Percentiles rank a stretch among this genome's conserved stretches.
These are phyloP conservation scores for Drosophila eugracilis DNA, from an alignment of 1,140 invertebrate species.

Conservation along the genomic window DNA sequence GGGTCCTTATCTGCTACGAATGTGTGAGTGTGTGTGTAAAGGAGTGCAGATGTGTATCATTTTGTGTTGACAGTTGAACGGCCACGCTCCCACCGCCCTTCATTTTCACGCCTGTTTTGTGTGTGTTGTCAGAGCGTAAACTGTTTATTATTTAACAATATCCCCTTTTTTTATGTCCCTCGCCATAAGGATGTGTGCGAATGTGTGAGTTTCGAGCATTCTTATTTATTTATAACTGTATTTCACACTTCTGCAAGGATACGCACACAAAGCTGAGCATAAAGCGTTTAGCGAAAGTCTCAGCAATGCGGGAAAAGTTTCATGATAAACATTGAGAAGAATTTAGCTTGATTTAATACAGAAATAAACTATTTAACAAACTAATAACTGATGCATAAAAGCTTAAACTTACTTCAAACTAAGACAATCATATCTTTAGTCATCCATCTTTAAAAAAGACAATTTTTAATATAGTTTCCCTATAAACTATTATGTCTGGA, in stretches of 20 bases:
- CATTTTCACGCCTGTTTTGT: conserved; percentile 69
- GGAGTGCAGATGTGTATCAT: conserved; percentile 67
- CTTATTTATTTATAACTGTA: conserved; percentile 77
- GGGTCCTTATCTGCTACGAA: conserved; percentile 28
- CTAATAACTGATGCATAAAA: too few relatives aligned
- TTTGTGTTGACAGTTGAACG: conserved; percentile 49
- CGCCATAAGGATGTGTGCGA: conserved; percentile 10
- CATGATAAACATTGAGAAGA: too few relatives aligned
- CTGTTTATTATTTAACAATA: conserved; percentile 82
- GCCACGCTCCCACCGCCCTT: conserved; percentile 30
- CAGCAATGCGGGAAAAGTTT: conserved; percentile 3
- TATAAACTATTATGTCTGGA: too few relatives aligned
- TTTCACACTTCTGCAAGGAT: conserved; percentile 50
- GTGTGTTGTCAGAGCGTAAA: conserved; percentile 68
- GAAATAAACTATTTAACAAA: too few relatives aligned
- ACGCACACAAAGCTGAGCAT: conserved; percentile 2
- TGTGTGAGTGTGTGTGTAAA: conserved; percentile 4
- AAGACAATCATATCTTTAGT: too few relatives aligned
- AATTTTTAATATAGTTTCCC: too few relatives aligned
- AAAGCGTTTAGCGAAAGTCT: conserved; percentile 13
- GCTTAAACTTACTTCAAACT: too few relatives aligned
- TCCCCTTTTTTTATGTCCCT: conserved; percentile 48
- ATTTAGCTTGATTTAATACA: too few relatives aligned
- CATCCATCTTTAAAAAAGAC: too few relatives aligned
- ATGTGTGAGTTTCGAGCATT: conserved; percentile 36